These are phyloP conservation scores for Biston betularia DNA, from an alignment of 2,888 invertebrate species.

Conservation along the genomic window DNA sequence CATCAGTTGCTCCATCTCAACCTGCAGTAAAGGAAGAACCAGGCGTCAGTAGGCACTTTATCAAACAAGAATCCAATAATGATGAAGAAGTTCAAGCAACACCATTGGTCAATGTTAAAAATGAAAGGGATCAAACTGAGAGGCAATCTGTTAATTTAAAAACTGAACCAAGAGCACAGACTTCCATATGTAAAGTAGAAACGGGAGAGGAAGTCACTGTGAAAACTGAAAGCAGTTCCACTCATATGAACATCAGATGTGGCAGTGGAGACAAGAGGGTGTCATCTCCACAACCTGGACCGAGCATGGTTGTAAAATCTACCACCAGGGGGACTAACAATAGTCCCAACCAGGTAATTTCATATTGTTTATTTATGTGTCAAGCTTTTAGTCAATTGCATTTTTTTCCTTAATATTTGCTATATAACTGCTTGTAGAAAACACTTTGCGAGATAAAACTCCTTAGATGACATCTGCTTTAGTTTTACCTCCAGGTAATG, in stretches of 20 bases:
- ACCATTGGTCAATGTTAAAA: slow-evolving; percentile 22
- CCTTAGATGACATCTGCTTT: no score
- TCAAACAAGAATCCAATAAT: slow-evolving; percentile 61
- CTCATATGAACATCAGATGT: slow-evolving; percentile 30
- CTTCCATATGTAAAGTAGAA: slow-evolving; percentile 40
- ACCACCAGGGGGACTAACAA: slow-evolving; percentile 44
- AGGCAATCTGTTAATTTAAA: slow-evolving; percentile 50
- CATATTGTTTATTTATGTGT: neutral
- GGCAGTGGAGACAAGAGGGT: slow-evolving; percentile 61
- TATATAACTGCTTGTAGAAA: neutral
- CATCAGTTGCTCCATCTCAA: slow-evolving; percentile 23
- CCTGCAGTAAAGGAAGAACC: slow-evolving; percentile 69
- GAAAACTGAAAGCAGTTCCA: slow-evolving; percentile 60
- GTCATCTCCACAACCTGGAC: slow-evolving; percentile 73
- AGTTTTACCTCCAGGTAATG: no score
- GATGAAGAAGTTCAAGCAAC: slow-evolving; percentile 21
- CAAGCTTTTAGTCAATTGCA: neutral
- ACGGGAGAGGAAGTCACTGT: slow-evolving; percentile 56
- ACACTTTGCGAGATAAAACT: neutral
- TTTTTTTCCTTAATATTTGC: no score
- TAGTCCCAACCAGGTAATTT: slow-evolving; percentile 54
- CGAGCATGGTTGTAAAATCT: slow-evolving; percentile 62
- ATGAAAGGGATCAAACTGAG: slow-evolving; percentile 13
- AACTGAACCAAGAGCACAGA: slow-evolving; percentile 53
- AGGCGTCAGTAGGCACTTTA: slow-evolving; percentile 47